These are phyloP conservation scores for Pluvialis apricaria DNA, from an alignment of 2,113 vertebrate species.

Conservation along the genomic window DNA sequence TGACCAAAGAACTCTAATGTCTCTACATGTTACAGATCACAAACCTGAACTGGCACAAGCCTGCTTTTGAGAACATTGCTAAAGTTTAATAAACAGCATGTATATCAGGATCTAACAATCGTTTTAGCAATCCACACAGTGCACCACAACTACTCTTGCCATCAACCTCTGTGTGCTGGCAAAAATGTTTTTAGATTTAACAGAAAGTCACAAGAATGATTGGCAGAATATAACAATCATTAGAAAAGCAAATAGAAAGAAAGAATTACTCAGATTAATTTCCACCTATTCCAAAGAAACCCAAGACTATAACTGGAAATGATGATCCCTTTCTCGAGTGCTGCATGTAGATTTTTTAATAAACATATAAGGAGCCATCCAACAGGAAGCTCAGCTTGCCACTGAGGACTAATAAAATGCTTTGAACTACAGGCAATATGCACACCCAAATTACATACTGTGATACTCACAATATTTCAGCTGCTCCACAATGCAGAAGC, in stretches of 20 bases:
- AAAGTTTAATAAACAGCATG: background rate
- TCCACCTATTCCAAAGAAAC: background rate
- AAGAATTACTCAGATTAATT: background rate
- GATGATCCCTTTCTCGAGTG: background rate
- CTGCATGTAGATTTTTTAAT: slow-evolving; percentile 33
- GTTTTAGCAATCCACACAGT: background rate
- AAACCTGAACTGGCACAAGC: background rate
- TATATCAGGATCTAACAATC: background rate
- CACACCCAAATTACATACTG: slow-evolving; percentile 66
- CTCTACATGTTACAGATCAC: background rate
- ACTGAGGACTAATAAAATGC: slow-evolving; percentile 54
- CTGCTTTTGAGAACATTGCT: background rate
- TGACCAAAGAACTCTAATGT: background rate
- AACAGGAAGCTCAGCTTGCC: slow-evolving; percentile 60
- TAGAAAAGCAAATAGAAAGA: background rate
- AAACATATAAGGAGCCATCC: slow-evolving; percentile 25
- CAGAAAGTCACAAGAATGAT: background rate
- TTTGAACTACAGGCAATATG: slow-evolving; percentile 65
- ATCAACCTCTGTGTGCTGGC: background rate
- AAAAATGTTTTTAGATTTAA: background rate
- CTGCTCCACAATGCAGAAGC: slow-evolving; percentile 64
- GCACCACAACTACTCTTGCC: background rate
- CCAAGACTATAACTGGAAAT: background rate
- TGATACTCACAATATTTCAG: slow-evolving; percentile 61
- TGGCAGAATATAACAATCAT: background rate